Evolutionary conservation across 2,888 invertebrate genomes (phyloP), one percentile per base, ranked within the genome.

Genomic region (Adelphocoris suturalis): DNA sequence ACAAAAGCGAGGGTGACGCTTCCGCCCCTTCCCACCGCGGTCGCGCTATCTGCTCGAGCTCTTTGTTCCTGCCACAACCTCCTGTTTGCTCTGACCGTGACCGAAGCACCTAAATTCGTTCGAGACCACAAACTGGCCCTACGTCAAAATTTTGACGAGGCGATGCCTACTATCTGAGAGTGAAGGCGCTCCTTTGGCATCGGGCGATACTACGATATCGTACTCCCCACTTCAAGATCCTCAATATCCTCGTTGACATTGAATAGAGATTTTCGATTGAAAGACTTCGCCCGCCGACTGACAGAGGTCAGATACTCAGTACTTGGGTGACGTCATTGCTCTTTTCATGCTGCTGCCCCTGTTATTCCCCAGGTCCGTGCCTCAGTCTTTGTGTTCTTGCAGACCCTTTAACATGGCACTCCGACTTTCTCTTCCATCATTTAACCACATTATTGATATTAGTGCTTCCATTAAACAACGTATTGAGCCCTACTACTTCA

Each of bases 61-160:
- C 68, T 23, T 68, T 68, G 68, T 68, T 68, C 23, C 57, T 12
- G 19, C n/a, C 68, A 68, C 23, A 68, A 68, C 68, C 37, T 68
- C 68, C 19, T 23, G 19, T 23, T 23, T 11, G 19, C 68, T 68
- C 68, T 68, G 68, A 68, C 68, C 68, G 68, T 68, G 68, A 68
- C 68, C 68, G 68, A 16, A 16, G 52, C 52, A 7, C 68, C 23
- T 68, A 68, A 68, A 68, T 68, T 68, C 68, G 68, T 19, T 12
- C 23, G 19, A 23, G 68, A 19, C 68, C 4, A 12, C 23, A 7
- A 68, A 16, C 16, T 16, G 23, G 11, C 23, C 68, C 68, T n/a
- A 37, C 37, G 37, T 68, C 68, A 68, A 68, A 61, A 52, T 52
- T 68, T 23, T 61, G 61, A 61, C 61, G 61, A 61, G 19, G 9